Conservation (phyloP, 2,113 vertebrate species). For the Lonchura striata region DNA sequence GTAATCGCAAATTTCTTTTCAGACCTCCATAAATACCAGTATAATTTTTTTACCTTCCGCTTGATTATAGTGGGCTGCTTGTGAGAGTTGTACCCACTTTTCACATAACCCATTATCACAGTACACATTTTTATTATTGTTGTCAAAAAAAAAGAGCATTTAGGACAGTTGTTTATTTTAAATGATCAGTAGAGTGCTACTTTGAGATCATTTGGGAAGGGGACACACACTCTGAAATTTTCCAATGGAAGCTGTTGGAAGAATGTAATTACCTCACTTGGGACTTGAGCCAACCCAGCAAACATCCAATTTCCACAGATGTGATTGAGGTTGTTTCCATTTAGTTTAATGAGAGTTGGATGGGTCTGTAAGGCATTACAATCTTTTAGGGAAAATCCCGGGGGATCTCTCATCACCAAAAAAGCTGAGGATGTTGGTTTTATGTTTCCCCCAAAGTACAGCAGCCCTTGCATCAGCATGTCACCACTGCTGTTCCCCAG, state of each 20-base stretch:
- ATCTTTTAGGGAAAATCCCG: conserved; percentile 2
- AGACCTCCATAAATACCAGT: not conserved
- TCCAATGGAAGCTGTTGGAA: not conserved
- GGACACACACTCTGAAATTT: not conserved
- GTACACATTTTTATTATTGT: not conserved
- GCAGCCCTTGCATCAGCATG: not conserved
- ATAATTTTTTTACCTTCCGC: not conserved
- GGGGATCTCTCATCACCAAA: conserved; percentile 15
- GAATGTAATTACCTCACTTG: conserved; percentile 58
- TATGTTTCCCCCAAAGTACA: conserved; percentile 11
- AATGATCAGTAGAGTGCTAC: conserved; percentile 28
- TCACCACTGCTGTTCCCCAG: not conserved
- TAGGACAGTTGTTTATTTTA: conserved; percentile 31
- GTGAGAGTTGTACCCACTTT: not conserved
- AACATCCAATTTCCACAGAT: conserved; percentile 52
- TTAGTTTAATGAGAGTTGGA: conserved; percentile 63
- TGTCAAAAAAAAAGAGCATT: conserved; percentile 20
- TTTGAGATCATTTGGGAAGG: conserved; percentile 17
- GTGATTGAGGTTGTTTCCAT: conserved; percentile 57
- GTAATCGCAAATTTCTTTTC: not conserved
- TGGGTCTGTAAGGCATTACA: conserved; percentile 34
- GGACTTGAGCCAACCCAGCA: conserved; percentile 51
- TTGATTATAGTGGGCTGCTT: not conserved
- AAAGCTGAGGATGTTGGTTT: conserved; percentile 4
- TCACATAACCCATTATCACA: not conserved